Evolutionary conservation across 2,113 vertebrate genomes (phyloP).

Genomic region (Pardalotus punctatus): DNA sequence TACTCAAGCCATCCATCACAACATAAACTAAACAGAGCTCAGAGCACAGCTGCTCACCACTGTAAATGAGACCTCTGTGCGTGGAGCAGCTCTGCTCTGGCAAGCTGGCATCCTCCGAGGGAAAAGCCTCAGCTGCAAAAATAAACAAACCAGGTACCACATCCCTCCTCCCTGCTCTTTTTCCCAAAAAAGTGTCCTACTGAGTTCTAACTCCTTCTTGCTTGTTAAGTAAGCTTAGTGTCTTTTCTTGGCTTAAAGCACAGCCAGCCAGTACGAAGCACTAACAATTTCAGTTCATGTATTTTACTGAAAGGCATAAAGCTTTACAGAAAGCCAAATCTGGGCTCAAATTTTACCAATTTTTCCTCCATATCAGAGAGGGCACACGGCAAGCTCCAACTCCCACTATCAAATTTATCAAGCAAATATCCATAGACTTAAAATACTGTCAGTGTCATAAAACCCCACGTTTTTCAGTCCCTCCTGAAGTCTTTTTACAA

Average conservation of each 20-base stretch:
- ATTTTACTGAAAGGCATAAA: not conserved
- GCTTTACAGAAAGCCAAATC: not conserved
- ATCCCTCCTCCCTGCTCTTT: not conserved
- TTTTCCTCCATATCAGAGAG: not conserved
- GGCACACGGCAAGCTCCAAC: not conserved
- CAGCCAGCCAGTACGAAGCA: not conserved
- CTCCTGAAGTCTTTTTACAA: no score
- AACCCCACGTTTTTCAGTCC: not conserved
- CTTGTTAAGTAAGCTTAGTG: not conserved
- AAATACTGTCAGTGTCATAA: not conserved
- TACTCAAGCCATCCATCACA: constrained; percentile 56
- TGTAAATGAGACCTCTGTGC: constrained; percentile 20
- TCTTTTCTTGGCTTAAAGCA: not conserved
- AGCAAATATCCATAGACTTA: not conserved
- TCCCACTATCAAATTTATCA: not conserved
- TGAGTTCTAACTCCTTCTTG: constrained; percentile 21
- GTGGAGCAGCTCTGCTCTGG: not conserved
- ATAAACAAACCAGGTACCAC: constrained; percentile 41
- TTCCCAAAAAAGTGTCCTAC: not conserved
- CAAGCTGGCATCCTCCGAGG: not conserved
- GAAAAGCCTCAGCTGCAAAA: constrained; percentile 54
- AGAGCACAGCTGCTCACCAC: constrained; percentile 9
- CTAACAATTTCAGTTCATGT: no score
- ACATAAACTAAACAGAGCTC: constrained; percentile 12
- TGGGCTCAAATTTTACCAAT: not conserved